Conservation (phyloP, 2,113 vertebrate species). For the Callionymus lyra region DNA sequence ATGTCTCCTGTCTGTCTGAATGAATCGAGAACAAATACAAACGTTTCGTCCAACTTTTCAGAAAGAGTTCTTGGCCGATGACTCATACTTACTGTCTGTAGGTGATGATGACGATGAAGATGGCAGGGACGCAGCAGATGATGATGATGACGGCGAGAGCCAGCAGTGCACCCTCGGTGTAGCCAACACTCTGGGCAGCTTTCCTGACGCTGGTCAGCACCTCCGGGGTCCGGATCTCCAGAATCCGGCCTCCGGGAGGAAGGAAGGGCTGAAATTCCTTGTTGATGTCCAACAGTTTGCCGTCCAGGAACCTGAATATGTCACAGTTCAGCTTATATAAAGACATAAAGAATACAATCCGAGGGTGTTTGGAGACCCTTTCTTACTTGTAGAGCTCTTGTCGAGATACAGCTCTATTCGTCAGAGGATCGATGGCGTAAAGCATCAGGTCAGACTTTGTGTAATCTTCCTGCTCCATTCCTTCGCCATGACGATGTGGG, state of each 20-base stretch:
- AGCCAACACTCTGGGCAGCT: slow-evolving; percentile 82
- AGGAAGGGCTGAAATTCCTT: slow-evolving; percentile 89
- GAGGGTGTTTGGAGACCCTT: background rate
- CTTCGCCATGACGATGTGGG: slow-evolving; percentile 79
- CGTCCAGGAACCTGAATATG: slow-evolving; percentile 81
- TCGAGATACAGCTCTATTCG: slow-evolving; percentile 88
- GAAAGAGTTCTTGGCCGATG: too few species aligned
- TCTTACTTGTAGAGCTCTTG: slow-evolving; percentile 94
- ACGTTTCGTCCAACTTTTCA: too few species aligned
- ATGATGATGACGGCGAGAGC: slow-evolving; percentile 94
- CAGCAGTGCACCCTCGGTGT: slow-evolving; percentile 87
- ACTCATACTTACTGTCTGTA: slow-evolving; percentile 87
- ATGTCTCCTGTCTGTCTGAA: too few species aligned
- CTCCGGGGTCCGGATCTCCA: slow-evolving; percentile 89
- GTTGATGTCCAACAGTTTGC: slow-evolving; percentile 94
- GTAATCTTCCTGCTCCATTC: slow-evolving; percentile 88
- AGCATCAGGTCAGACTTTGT: slow-evolving; percentile 88
- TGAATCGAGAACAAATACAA: too few species aligned
- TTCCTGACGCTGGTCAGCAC: slow-evolving; percentile 90
- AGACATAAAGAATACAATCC: too few species aligned
- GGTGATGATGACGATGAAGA: slow-evolving; percentile 90
- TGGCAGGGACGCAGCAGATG: slow-evolving; percentile 90
- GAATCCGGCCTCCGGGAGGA: slow-evolving; percentile 86
- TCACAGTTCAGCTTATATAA: too few species aligned
- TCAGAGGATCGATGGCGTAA: slow-evolving; percentile 92